A percentile compares a stretch with the other conserved stretches of the same genome.
Conservation (phyloP, 2,888 invertebrate species). For the Syrista parreyssii region DNA sequence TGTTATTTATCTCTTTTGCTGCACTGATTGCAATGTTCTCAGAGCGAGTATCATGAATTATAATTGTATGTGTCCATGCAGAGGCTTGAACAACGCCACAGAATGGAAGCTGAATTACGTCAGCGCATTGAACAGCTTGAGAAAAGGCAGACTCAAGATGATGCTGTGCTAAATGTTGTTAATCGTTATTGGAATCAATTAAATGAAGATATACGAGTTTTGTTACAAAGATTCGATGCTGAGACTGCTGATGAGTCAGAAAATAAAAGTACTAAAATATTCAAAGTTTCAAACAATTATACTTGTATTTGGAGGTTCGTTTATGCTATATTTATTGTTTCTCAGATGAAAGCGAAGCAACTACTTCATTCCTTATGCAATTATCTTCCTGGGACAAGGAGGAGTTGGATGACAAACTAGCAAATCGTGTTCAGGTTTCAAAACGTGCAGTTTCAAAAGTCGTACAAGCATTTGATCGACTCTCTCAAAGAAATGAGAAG, state of each 20-base stretch:
- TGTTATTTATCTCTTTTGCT: not conserved
- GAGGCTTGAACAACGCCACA: constrained; percentile 92
- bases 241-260: constrained; percentile 97
- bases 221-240: constrained; percentile 95
- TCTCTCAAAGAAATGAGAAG: constrained; percentile 96
- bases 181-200: constrained; percentile 97
- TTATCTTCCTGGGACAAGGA: constrained; percentile 98
- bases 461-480: constrained; percentile 94
- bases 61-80: constrained; percentile 54
- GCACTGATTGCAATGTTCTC: constrained; percentile 6
- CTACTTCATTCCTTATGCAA: constrained; percentile 95
- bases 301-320: not conserved
- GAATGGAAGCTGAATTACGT: constrained; percentile 87
- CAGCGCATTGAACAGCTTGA: constrained; percentile 93
- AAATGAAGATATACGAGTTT: constrained; percentile 95
- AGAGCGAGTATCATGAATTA: not conserved
- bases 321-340: constrained; percentile 30
- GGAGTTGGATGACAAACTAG: constrained; percentile 94
- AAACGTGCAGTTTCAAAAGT: constrained; percentile 97
- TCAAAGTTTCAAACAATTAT: constrained; percentile 6
- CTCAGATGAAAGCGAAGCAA: constrained; percentile 94
- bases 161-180: constrained; percentile 96
- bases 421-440: constrained; percentile 95
- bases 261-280: constrained; percentile 80
- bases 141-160: constrained; percentile 95